Base-by-base conservation (phyloP, 2,113 vertebrate genomes). In the Scophthalmus maximus region DNA sequence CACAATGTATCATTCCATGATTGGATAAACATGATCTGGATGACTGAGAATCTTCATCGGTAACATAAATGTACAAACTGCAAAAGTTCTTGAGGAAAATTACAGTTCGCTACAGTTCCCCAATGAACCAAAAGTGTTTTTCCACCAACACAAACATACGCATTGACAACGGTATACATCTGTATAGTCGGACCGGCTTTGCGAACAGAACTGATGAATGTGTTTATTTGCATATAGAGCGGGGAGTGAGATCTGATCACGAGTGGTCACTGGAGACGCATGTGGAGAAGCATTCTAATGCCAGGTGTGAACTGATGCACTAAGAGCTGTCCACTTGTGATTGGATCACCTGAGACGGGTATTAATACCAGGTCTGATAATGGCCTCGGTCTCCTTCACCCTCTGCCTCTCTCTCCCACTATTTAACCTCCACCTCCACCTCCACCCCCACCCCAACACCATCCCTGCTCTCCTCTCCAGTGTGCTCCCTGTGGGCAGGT, bases 401-500 rank as follows among this genome's bases (percentile, higher is more conserved):
- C 17, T 32, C 30, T 17, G 20, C 18, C 20, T 32, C 20, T 65
- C 59, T 62, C 29, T 67, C 36, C 15, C 40, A 27, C 60, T 50
- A 8, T 81, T 72, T 73, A 59, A 71, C 74, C 69, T 79, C 72
- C 32, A 57, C 56, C 30, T 34, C 76, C 50, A 68, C 76, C 71
- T 80, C 68, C 30, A 59, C 58, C 29, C 40, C 74, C 14, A 52
- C 50, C 12, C 15, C 12, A 57, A 32, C 11, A 63, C 78, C 49
- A 85, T 74, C 85, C 74, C 76, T 71, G 53, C 47, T 79, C 67
- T 74, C 44, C 83, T 83, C 68, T 79, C 69, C 55, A 72, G 68
- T 79, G 34, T 32, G 56, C 69, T 87, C 79, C 88, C 89, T 84
- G 86, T 88, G 82, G 91, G 90, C 89, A 88, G 90, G 89, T 91